Percentiles rank a stretch among this genome's conserved stretches.
Evolutionary conservation across 2,113 vertebrate genomes (phyloP).

Genomic region (Dasypus novemcinctus): DNA sequence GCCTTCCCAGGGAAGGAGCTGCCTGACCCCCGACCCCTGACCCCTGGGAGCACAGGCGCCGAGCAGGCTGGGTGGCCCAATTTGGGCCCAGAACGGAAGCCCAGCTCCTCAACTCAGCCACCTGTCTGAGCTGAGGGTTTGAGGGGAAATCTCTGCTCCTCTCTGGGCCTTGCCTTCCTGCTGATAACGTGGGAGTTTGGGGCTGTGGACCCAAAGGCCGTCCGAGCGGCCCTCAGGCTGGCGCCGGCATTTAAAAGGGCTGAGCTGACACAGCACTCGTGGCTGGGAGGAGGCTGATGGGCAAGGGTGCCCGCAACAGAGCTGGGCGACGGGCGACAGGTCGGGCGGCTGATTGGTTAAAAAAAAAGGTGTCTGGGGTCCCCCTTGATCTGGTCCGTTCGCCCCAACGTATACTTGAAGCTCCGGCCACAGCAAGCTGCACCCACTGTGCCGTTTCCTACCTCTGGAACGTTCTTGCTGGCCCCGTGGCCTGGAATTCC

Average conservation of each 20-base stretch:
- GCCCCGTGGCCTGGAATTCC: neutral
- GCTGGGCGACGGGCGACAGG: too few species aligned
- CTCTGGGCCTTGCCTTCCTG: neutral
- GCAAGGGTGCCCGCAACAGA: neutral
- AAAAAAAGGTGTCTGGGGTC: neutral
- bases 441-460: accelerated
- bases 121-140: constrained; percentile 4
- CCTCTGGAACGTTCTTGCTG: neutral
- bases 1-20: constrained; percentile 55
- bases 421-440: neutral
- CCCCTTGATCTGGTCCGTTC: neutral
- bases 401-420: too few species aligned
- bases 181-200: neutral
- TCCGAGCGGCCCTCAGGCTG: neutral
- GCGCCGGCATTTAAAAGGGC: neutral
- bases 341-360: neutral
- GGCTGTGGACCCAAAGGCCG: neutral
- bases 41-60: constrained; percentile 47
- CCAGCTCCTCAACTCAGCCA: neutral
- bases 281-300: neutral
- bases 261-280: neutral
- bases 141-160: neutral
- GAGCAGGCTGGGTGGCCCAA: constrained; percentile 71
- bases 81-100: constrained; percentile 37
- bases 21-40: constrained; percentile 69